phyloP scores from a whole-genome alignment of 2,888 invertebrate species.

The Sceliomorpha sp. region DNA sequence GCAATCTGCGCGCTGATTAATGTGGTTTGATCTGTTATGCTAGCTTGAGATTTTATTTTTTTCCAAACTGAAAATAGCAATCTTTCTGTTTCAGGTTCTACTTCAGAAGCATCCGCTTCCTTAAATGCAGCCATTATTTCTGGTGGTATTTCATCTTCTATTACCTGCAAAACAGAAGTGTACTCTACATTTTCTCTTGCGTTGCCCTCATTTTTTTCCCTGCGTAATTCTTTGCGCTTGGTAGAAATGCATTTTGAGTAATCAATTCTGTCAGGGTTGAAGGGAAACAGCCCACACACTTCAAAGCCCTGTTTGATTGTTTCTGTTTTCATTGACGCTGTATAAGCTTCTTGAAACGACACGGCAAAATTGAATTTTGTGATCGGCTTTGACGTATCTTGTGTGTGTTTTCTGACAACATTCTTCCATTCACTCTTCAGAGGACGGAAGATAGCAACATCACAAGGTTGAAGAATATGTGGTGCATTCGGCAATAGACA shows the following conservation, averaged over 20 bases:
- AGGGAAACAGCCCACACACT: conserved; percentile 26
- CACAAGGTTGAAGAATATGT: conserved; percentile 63
- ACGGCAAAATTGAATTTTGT: conserved; percentile 64
- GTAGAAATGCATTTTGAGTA: conserved; percentile 33
- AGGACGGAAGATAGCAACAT: conserved; percentile 64
- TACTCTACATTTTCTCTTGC: too few species aligned
- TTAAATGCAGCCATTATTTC: too few species aligned
- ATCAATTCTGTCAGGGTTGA: conserved; percentile 26
- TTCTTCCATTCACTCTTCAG: conserved; percentile 65
- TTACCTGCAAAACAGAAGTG: too few species aligned
- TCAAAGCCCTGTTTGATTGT: conserved; percentile 26
- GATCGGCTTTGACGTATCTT: conserved; percentile 56
- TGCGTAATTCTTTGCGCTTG: conserved; percentile 17
- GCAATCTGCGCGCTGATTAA: too few species aligned
- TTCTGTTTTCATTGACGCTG: conserved; percentile 7
- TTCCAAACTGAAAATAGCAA: too few species aligned
- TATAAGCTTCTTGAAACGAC: conserved; percentile 54
- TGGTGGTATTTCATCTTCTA: too few species aligned
- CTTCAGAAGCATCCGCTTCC: too few species aligned
- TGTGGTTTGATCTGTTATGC: too few species aligned
- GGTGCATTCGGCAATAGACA: conserved; percentile 55
- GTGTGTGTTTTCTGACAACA: conserved; percentile 57
- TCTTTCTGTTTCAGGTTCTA: too few species aligned
- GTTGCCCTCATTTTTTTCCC: too few species aligned
- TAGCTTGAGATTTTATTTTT: too few species aligned